Percentiles rank a stretch among this genome's conserved stretches.
These are phyloP conservation scores for Oreonectes daqikongensis DNA, from an alignment of 2,797 vertebrate genomes.

Conservation along the genomic window DNA sequence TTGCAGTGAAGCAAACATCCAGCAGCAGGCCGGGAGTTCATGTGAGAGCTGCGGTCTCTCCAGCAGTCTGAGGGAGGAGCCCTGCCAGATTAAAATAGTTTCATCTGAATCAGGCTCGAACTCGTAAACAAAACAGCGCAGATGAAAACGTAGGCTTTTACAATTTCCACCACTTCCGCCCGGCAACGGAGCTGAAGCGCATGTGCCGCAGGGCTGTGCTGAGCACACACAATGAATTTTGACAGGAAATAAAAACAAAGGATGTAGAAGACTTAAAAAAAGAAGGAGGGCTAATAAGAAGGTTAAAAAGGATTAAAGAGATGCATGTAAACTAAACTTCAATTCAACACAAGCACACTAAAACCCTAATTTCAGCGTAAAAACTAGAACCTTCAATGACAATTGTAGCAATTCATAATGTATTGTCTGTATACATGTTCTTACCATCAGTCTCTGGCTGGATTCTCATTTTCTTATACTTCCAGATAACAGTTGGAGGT, in stretches of 20 bases:
- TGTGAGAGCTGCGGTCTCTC: constrained; percentile 67
- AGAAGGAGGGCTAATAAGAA: not conserved
- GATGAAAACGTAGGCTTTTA: constrained; percentile 53
- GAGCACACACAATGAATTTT: constrained; percentile 14
- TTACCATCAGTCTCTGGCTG: constrained; percentile 91
- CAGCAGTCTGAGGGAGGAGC: constrained; percentile 67
- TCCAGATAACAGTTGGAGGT: constrained; percentile 91
- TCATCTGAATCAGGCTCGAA: constrained; percentile 57
- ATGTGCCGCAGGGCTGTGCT: constrained; percentile 7
- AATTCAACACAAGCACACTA: not conserved
- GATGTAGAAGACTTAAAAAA: constrained; percentile 1
- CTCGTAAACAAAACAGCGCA: constrained; percentile 28
- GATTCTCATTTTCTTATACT: constrained; percentile 85
- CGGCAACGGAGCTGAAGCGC: constrained; percentile 31
- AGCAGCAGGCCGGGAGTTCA: constrained; percentile 64
- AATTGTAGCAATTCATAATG: too few species aligned
- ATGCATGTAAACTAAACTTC: not conserved
- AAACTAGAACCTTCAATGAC: too few species aligned
- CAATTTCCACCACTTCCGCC: constrained; percentile 51
- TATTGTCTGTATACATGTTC: constrained; percentile 45
- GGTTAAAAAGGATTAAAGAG: not conserved
- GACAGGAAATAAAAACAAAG: constrained; percentile 30
- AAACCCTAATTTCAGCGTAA: too few species aligned
- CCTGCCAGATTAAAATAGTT: constrained; percentile 66
- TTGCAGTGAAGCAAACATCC: constrained; percentile 73